Percentiles rank a stretch among this genome's conserved stretches.
Evolutionary conservation across 2,797 vertebrate species (phyloP).

Genomic region (Toxotes lorentzi): DNA sequence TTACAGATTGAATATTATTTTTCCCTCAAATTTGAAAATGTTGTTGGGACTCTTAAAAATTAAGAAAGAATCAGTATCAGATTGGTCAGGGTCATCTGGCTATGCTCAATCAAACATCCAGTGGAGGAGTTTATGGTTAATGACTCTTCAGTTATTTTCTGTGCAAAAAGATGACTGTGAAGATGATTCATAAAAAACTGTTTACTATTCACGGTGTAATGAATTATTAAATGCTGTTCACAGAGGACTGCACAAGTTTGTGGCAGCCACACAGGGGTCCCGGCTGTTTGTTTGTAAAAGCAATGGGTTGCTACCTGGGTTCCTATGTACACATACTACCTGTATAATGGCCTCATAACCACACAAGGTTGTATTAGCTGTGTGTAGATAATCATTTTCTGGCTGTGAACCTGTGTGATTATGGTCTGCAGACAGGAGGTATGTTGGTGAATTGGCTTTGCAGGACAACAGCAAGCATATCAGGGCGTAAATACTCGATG

Average conservation of each 20-base stretch:
- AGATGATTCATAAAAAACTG: conserved; percentile 49
- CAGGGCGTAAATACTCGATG: conserved; percentile 22
- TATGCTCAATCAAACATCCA: conserved; percentile 25
- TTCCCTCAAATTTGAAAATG: neutral
- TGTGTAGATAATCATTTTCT: conserved; percentile 55
- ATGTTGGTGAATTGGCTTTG: conserved; percentile 65
- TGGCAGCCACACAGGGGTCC: conserved; percentile 34
- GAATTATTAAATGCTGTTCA: conserved; percentile 70
- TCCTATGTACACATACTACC: conserved; percentile 52
- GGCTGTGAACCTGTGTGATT: conserved; percentile 57
- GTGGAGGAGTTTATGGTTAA: conserved; percentile 32
- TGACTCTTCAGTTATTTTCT: conserved; percentile 31
- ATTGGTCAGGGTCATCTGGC: neutral
- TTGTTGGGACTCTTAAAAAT: neutral
- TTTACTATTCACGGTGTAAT: conserved; percentile 64
- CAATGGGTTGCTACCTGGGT: conserved; percentile 64
- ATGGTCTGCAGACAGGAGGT: conserved; percentile 50
- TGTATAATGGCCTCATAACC: conserved; percentile 56
- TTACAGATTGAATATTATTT: neutral
- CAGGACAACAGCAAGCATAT: conserved; percentile 43
- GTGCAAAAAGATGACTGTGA: conserved; percentile 5
- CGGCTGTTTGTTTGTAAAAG: conserved; percentile 66
- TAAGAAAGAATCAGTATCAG: neutral
- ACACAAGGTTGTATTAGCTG: conserved; percentile 44
- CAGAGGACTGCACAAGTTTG: conserved; percentile 35